phyloP scores from a whole-genome alignment of 2,797 vertebrate species.

The Eleutherodactylus coqui region DNA sequence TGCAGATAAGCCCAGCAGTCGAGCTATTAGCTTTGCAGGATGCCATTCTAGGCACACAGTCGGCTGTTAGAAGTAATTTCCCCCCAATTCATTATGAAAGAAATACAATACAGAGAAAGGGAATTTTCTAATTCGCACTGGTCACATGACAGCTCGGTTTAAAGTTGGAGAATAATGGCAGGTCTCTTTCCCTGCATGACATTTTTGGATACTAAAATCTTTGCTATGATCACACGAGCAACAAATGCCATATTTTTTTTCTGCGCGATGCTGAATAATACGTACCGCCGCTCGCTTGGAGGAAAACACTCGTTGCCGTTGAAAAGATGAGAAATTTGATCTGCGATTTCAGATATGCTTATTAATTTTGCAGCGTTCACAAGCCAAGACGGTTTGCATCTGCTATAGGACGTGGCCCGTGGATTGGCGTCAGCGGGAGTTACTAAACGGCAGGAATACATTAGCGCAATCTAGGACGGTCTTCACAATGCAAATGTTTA shows the following conservation, averaged over 20 bases:
- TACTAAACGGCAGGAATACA: background rate
- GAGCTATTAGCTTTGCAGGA: constrained; percentile 44
- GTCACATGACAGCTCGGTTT: constrained; percentile 70
- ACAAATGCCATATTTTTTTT: constrained; percentile 39
- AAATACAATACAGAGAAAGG: constrained; percentile 66
- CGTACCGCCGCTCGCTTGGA: background rate
- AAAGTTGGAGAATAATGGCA: constrained; percentile 64
- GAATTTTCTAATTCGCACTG: constrained; percentile 61
- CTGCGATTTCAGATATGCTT: background rate
- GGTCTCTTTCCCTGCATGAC: constrained; percentile 67
- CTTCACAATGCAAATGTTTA: no score
- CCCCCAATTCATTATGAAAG: constrained; percentile 64
- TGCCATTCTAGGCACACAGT: constrained; percentile 56
- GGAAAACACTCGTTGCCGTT: constrained; percentile 12
- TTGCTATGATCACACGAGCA: constrained; percentile 65
- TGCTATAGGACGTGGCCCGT: background rate
- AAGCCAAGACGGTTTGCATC: background rate
- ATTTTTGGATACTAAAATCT: constrained; percentile 68
- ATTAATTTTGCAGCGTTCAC: background rate
- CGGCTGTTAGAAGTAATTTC: constrained; percentile 44
- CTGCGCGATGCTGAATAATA: background rate
- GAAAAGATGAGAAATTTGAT: background rate
- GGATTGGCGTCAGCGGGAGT: background rate
- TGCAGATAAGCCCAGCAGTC: constrained; percentile 49
- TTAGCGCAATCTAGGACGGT: background rate